phyloP scores from a whole-genome alignment of 2,797 vertebrate genomes.

The Erethizon dorsatum region DNA sequence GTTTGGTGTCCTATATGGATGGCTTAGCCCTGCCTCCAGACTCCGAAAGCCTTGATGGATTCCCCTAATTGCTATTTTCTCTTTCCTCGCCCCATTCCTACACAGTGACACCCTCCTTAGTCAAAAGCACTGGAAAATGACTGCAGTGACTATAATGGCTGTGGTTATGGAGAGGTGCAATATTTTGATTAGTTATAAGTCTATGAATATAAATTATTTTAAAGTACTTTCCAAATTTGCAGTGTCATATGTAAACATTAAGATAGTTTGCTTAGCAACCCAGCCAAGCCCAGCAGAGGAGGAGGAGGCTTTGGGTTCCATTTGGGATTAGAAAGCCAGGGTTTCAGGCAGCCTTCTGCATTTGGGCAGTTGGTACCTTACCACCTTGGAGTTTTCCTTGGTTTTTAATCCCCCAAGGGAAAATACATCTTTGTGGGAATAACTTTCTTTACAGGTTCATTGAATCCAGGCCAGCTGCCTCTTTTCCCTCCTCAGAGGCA shows the following conservation, averaged over 20 bases:
- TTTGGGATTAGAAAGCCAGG: neutral
- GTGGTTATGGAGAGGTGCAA: neutral
- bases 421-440: neutral
- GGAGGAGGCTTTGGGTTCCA: neutral
- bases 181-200: constrained; percentile 35
- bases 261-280: neutral
- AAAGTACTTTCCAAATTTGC: constrained; percentile 35
- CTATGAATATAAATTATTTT: constrained; percentile 2
- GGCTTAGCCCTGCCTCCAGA: neutral
- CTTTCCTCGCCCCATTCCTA: too few species aligned
- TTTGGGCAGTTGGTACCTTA: neutral
- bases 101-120: neutral
- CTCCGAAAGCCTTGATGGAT: neutral
- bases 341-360: neutral
- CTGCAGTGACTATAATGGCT: neutral
- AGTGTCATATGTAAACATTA: neutral
- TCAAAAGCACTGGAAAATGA: neutral
- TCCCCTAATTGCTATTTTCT: neutral
- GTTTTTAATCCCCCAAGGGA: neutral
- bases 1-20: neutral
- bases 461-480: constrained; percentile 1
- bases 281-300: neutral
- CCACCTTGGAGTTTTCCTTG: neutral
- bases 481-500: neutral
- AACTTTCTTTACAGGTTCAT: neutral